Conservation (phyloP, 2,797 vertebrate genomes). For the Limnodromus scolopaceus region DNA sequence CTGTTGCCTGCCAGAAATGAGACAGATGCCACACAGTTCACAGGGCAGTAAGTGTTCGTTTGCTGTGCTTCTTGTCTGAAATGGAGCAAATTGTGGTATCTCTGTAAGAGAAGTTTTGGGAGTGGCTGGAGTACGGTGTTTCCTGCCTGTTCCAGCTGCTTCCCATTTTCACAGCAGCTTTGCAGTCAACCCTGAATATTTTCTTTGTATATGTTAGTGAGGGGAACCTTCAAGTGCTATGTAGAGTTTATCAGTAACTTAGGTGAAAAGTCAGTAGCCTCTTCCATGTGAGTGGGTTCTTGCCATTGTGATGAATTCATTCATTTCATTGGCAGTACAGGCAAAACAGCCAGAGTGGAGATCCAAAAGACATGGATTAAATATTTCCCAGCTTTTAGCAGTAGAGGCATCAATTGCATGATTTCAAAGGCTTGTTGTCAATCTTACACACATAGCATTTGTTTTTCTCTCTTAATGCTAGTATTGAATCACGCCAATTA, state of each 20-base stretch:
- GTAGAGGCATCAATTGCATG: constrained; percentile 8
- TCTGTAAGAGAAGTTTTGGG: not conserved
- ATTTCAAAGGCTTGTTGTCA: constrained; percentile 53
- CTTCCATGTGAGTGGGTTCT: not conserved
- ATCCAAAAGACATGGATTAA: not conserved
- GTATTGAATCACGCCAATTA: constrained; percentile 64
- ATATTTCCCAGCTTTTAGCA: not conserved
- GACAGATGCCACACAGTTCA: not conserved
- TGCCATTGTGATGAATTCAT: not conserved
- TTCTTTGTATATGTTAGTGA: not conserved
- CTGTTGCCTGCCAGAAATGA: not conserved
- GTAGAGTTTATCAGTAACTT: not conserved
- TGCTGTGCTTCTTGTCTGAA: not conserved
- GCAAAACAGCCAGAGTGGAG: not conserved
- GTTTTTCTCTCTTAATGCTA: constrained; percentile 60
- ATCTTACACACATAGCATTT: constrained; percentile 9
- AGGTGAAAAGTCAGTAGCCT: not conserved
- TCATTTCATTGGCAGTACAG: not conserved
- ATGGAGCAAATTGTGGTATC: not conserved
- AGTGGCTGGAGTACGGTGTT: not conserved
- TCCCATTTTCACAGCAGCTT: not conserved
- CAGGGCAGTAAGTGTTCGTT: not conserved
- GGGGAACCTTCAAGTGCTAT: not conserved
- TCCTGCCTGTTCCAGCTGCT: not conserved
- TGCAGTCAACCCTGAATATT: not conserved